Percentiles rank a stretch among this genome's conserved stretches.
phyloP scores from a whole-genome alignment of 2,888 invertebrate genomes.

The Malthinus seriepunctatus region DNA sequence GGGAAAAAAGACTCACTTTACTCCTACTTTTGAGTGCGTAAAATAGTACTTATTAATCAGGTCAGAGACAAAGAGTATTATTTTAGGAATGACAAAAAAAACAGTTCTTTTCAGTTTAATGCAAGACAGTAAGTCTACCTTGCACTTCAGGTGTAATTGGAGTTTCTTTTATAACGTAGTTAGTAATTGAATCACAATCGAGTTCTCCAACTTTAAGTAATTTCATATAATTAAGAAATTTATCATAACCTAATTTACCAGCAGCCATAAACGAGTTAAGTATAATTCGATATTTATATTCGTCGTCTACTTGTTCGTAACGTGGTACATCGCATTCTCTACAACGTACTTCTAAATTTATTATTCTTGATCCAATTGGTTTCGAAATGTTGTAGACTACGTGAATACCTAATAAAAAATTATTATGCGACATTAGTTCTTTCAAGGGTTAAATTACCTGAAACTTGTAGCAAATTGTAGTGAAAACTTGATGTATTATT shows the following conservation, averaged over 20 bases:
- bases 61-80: too few relatives aligned
- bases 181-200: constrained; percentile 59
- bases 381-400: constrained; percentile 64
- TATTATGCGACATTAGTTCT: too few relatives aligned
- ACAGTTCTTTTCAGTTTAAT: too few relatives aligned
- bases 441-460: constrained; percentile 53
- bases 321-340: constrained; percentile 65
- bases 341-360: constrained; percentile 62
- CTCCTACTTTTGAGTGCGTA: too few relatives aligned
- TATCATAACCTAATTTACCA: constrained; percentile 70
- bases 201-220: constrained; percentile 53
- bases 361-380: constrained; percentile 63
- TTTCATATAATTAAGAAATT: constrained; percentile 54
- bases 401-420: constrained; percentile 58
- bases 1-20: too few relatives aligned
- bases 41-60: too few relatives aligned
- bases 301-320: constrained; percentile 63
- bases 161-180: constrained; percentile 55
- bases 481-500: constrained; percentile 54
- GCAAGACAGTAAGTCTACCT: constrained; percentile 55
- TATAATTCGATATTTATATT: constrained; percentile 62
- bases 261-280: constrained; percentile 62
- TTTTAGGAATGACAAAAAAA: too few relatives aligned
- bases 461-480: constrained; percentile 57
- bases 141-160: constrained; percentile 57